These are phyloP conservation scores for Tauraco erythrolophus DNA, from an alignment of 2,113 vertebrate genomes.

Conservation along the genomic window DNA sequence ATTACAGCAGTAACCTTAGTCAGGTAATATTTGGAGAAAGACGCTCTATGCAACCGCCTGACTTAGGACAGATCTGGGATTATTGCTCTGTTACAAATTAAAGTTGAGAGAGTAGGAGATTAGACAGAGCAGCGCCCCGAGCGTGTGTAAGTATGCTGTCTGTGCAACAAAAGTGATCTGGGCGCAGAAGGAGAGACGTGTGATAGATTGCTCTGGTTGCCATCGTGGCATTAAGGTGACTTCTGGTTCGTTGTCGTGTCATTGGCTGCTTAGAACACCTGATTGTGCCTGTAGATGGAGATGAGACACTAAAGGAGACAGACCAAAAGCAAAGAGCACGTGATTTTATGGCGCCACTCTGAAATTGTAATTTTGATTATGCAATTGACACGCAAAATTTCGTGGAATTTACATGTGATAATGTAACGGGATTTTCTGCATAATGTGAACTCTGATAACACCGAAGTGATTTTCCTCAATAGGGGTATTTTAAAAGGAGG, in stretches of 20 bases:
- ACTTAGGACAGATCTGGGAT: background rate
- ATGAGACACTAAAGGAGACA: background rate
- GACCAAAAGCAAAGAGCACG: background rate
- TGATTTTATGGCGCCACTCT: background rate
- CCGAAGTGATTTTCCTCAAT: background rate
- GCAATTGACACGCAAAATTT: background rate
- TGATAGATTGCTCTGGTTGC: background rate
- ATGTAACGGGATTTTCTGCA: background rate
- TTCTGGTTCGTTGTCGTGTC: background rate
- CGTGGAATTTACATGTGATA: background rate
- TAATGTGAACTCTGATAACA: background rate
- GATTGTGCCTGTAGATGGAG: background rate
- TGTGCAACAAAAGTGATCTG: background rate
- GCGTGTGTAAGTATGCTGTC: background rate
- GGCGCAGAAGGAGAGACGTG: background rate
- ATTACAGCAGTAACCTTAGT: background rate
- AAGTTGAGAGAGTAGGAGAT: background rate
- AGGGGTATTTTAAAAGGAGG: background rate
- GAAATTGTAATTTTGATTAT: background rate
- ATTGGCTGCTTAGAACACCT: background rate
- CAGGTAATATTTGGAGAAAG: background rate
- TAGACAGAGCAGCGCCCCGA: background rate
- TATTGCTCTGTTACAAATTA: background rate
- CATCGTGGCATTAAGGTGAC: background rate
- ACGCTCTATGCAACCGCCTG: background rate